phyloP scores from a whole-genome alignment of 2,888 invertebrate genomes.

The Drosophila quinaria region DNA sequence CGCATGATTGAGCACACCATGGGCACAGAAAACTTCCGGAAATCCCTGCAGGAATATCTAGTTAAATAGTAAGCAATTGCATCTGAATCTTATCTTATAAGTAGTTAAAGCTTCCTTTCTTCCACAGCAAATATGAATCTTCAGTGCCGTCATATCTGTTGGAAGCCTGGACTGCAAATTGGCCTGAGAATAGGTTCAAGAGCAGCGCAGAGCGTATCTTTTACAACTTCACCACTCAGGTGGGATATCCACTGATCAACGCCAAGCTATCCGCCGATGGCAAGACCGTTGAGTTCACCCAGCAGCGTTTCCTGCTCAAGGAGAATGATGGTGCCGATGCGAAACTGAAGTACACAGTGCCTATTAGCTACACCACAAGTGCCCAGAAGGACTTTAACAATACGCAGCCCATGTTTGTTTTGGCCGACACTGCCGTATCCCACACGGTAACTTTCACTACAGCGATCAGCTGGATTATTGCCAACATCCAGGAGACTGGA shows the following conservation, averaged over 20 bases:
- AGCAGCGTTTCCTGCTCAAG: slow-evolving; percentile 83
- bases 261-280: slow-evolving; percentile 79
- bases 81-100: neutral
- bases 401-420: slow-evolving; percentile 72
- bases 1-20: slow-evolving; percentile 90
- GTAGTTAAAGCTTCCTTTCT: neutral
- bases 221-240: slow-evolving; percentile 88
- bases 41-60: slow-evolving; percentile 88
- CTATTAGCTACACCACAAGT: slow-evolving; percentile 82
- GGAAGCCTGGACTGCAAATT: slow-evolving; percentile 84
- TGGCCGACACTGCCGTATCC: slow-evolving; percentile 16
- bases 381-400: slow-evolving; percentile 61
- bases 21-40: slow-evolving; percentile 86
- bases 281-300: slow-evolving; percentile 64
- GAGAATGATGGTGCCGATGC: slow-evolving; percentile 58
- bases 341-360: slow-evolving; percentile 76
- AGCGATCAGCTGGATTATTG: slow-evolving; percentile 76
- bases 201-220: slow-evolving; percentile 77
- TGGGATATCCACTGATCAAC: slow-evolving; percentile 89
- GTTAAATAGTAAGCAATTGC: slow-evolving; percentile 67
- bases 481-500: slow-evolving; percentile 83
- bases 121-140: slow-evolving; percentile 70
- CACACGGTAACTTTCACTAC: slow-evolving; percentile 1
- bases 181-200: slow-evolving; percentile 68
- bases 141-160: slow-evolving; percentile 87